These are phyloP conservation scores for Semnornis frantzii DNA, from an alignment of 2,113 vertebrate genomes.

Conservation along the genomic window DNA sequence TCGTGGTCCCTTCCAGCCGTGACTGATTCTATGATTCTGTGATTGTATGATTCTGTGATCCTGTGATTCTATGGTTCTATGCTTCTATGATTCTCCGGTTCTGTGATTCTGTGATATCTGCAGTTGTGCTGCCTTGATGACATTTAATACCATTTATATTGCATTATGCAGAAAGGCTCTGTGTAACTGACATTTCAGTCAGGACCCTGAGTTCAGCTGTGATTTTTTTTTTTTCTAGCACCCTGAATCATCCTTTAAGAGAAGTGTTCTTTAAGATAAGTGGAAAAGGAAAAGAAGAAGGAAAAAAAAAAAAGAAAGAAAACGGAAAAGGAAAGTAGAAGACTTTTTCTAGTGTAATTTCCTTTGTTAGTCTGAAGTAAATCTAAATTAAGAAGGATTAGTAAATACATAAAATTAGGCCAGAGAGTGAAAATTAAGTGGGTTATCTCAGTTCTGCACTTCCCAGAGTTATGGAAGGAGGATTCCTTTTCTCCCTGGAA, in stretches of 20 bases:
- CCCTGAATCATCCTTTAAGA: not conserved
- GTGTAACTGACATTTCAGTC: not conserved
- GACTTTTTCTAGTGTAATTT: not conserved
- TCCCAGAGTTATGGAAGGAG: not conserved
- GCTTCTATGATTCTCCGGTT: no score
- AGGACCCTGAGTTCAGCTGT: not conserved
- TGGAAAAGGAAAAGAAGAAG: not conserved
- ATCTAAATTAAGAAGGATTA: conserved; percentile 36
- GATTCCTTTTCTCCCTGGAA: not conserved
- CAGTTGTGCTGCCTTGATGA: not conserved
- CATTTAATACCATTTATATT: not conserved
- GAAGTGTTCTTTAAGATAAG: not conserved
- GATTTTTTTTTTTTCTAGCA: not conserved
- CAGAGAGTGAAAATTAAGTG: not conserved
- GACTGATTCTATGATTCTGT: no score
- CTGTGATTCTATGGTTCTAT: no score
- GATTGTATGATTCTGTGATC: no score
- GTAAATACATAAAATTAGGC: not conserved
- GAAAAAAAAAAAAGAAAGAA: not conserved
- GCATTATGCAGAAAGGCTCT: not conserved
- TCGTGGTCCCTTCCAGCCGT: no score
- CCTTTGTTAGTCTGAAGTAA: not conserved
- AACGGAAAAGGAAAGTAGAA: not conserved
- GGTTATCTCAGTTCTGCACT: not conserved
- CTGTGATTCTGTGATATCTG: not conserved